Evolutionary conservation across 2,888 invertebrate genomes (phyloP), one percentile per base, ranked within the genome.

Genomic region (Watsonalla cultraria): DNA sequence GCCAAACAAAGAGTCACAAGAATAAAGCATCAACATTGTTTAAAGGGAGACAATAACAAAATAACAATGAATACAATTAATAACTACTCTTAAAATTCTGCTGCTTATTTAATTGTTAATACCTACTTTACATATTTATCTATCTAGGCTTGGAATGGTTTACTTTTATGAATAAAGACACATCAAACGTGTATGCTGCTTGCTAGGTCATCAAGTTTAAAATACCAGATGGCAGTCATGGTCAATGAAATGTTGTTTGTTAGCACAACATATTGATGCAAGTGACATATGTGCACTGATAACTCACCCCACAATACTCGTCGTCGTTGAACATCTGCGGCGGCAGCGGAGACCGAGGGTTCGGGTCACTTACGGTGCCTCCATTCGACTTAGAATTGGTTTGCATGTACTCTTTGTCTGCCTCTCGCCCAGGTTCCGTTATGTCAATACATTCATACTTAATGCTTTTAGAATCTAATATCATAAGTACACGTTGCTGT

Each of bases 251-350:
- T 37, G 8, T 7, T 37, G 8, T 8, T 45, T 45, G 45, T 45
- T 9, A 13, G 13, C 11, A 9, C 45, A 13, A n/a, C 13, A 45
- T 13, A 45, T 15, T 47, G 24, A 34, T 11, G n/a, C 33, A 33
- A 33, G 42, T 24, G 33, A 46, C 46, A n/a, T 46, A 4, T 24
- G 7, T 24, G 7, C 6, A 46, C 9, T 24, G 45, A 49, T 49
- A 54, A 46, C 93, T 92, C 90, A 98, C 98, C 81, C 99, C 99
- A 78, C 98, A 97, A 81, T 97, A 98, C 63, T 95, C 94, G 9
- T 96, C 95, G 60, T 96, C 98, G 78, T 97, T 96, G 84, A 98
- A 99, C 68, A 99, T 92, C 86, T 99, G 99, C 55, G 99, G 99
- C 47, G 98, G 98, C 73, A 97, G 87, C 51, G 97, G 94, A 69